Percentiles rank a stretch among this genome's conserved stretches.
Conservation (phyloP, 2,113 vertebrate species). For the Acanthochromis polyacanthus region DNA sequence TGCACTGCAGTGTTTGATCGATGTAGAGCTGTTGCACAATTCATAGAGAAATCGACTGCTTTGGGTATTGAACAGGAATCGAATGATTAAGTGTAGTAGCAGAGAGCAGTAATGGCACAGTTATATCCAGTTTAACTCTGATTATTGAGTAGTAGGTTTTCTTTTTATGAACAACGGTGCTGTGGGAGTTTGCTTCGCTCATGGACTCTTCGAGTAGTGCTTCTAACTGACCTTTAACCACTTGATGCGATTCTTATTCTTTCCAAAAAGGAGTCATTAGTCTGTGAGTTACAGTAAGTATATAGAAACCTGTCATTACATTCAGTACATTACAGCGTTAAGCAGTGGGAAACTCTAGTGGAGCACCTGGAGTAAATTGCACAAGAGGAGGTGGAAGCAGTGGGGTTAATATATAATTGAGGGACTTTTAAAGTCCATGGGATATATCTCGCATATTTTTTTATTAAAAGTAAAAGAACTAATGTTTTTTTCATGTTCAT, state of each 20-base stretch:
- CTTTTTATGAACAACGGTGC: background rate
- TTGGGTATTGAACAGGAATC: too few species aligned
- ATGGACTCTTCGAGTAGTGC: background rate
- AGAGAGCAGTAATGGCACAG: too few species aligned
- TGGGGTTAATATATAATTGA: background rate
- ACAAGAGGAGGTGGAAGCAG: conserved; percentile 5
- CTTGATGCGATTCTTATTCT: background rate
- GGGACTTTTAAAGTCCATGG: too few species aligned
- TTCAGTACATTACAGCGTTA: conserved; percentile 14
- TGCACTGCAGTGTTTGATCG: too few species aligned
- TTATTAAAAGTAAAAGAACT: too few species aligned
- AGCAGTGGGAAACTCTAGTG: conserved; percentile 1
- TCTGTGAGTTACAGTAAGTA: conserved; percentile 21
- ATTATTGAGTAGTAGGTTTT: background rate
- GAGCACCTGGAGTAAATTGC: conserved; percentile 47
- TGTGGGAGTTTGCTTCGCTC: background rate
- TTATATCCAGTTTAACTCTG: background rate
- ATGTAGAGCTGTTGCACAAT: too few species aligned
- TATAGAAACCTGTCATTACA: conserved; percentile 21
- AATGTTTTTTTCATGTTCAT: too few species aligned
- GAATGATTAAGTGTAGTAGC: too few species aligned
- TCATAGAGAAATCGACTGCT: too few species aligned
- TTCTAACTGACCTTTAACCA: conserved; percentile 26
- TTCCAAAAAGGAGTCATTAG: conserved; percentile 12
- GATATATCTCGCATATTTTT: too few species aligned